Conservation (phyloP, 2,797 vertebrate species). For the Vipera latastei region DNA sequence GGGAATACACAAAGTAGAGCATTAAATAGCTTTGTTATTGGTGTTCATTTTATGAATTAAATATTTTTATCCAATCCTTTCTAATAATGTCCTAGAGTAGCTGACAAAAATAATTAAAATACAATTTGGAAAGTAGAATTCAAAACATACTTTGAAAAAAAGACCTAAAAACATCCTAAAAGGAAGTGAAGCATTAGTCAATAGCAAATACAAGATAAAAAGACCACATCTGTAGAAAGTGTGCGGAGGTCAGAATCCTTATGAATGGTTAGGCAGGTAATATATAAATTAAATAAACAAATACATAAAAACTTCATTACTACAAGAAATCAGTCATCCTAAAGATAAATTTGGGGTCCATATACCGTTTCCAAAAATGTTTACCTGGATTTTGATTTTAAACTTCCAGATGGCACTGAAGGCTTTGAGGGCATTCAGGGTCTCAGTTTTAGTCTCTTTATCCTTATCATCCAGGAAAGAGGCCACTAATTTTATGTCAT, state of each 20-base stretch:
- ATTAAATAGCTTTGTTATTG: background rate
- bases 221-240: background rate
- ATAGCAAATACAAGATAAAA: background rate
- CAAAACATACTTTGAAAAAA: background rate
- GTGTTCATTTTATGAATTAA: background rate
- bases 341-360: background rate
- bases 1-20: background rate
- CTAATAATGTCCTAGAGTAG: background rate
- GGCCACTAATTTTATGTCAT: slow-evolving; percentile 35
- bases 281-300: background rate
- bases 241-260: background rate
- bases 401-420: slow-evolving; percentile 45
- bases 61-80: background rate
- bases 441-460: slow-evolving; percentile 51
- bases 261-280: background rate
- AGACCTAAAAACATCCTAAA: background rate
- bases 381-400: slow-evolving; percentile 53
- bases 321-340: background rate
- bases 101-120: background rate
- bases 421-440: slow-evolving; percentile 55
- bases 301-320: background rate
- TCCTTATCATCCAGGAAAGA: slow-evolving; percentile 48
- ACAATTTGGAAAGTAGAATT: background rate
- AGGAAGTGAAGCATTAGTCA: background rate
- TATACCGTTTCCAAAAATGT: background rate